These are phyloP conservation scores for Rostratula benghalensis DNA, from an alignment of 2,113 vertebrate species.

Conservation along the genomic window DNA sequence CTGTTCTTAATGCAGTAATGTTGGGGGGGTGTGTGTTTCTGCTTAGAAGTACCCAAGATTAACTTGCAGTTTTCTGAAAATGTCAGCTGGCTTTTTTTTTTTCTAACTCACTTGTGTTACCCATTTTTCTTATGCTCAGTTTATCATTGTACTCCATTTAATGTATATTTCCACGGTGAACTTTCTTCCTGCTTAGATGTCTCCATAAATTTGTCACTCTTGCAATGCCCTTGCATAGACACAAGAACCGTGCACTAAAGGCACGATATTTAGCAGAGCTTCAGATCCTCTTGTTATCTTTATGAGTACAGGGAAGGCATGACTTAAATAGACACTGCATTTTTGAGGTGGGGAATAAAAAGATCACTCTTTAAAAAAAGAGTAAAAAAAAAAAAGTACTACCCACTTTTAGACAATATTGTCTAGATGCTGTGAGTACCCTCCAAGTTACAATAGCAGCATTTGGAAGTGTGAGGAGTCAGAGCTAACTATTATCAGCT, in stretches of 20 bases:
- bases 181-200: neutral
- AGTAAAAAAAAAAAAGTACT: neutral
- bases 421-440: neutral
- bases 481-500: neutral
- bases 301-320: neutral
- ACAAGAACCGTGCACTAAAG: neutral
- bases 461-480: neutral
- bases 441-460: neutral
- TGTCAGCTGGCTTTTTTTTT: fast-evolving
- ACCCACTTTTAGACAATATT: neutral
- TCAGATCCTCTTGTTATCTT: neutral
- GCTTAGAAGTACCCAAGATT: neutral
- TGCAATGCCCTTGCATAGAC: neutral
- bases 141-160: neutral
- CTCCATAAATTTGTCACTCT: neutral
- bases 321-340: neutral
- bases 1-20: neutral
- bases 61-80: neutral
- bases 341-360: neutral
- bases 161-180: neutral
- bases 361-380: no score
- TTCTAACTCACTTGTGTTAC: neutral
- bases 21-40: no score
- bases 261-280: neutral
- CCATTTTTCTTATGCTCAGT: neutral